Evolutionary conservation across 1,140 invertebrate genomes (phyloP), one percentile per base, ranked within the genome.

Genomic region (Aphaenogaster rudis): DNA sequence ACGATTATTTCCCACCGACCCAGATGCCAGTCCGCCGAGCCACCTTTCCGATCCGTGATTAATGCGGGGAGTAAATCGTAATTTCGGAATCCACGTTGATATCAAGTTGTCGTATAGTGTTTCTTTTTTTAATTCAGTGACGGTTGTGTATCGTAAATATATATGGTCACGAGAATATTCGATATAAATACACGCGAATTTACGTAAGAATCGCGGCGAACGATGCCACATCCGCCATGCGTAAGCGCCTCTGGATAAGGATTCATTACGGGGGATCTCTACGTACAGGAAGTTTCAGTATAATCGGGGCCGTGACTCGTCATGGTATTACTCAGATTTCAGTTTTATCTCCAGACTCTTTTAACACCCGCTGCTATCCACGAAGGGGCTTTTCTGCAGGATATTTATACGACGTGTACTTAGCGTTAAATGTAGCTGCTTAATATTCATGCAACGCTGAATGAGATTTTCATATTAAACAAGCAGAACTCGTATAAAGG

Each of bases 181-280:
- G 48, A 17, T 74, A 48, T 33, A 81, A 82, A 82, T 81, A 36
- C 15, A 42, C 6, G 45, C 13, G 33, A 11, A n/a, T 90, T 87
- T 90, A 72, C 59, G 78, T 64, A 87, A 89, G 42, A 61, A 50
- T 36, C 61, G 11, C 13, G 7, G 13, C 36, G 74, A 57, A 52
- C 67, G 45, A 33, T 28, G 85, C 63, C 77, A 85, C 88, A 90
- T 91, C 86, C 85, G 89, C 61, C 36, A 3, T 87, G 80, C 72
- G 88, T 90, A 86, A 92, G 74, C 57, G 63, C 71, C 82, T 67
- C 13, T 39, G 86, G 52, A 85, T 85, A 87, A 86, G 71, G 71
- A 87, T 88, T 81, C 64, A 33, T 59, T 63, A 72, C 21, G 79
- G 52, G 66, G 57, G n/a, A 85, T 64, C 39, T 61, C 39, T 39